Evolutionary conservation across 2,113 vertebrate genomes (phyloP).

Genomic region (Junco hyemalis): DNA sequence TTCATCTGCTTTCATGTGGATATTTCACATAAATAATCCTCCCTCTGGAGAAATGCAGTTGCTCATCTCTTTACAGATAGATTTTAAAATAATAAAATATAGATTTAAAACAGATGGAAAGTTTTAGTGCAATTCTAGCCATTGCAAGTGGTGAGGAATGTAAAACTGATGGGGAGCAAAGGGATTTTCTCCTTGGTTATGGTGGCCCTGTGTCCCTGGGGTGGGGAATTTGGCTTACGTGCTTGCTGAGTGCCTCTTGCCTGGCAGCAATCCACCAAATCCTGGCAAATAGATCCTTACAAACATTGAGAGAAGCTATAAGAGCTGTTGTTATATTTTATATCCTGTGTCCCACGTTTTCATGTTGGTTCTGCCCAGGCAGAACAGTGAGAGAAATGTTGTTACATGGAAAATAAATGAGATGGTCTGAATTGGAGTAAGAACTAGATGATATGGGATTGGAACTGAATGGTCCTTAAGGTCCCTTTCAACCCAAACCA

Average conservation of each 20-base stretch:
- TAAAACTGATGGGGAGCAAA: background rate
- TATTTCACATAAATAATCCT: background rate
- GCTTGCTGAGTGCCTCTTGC: background rate
- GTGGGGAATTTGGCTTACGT: accelerated
- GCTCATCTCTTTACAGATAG: background rate
- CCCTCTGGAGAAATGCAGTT: background rate
- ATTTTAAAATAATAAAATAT: background rate
- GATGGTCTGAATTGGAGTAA: background rate
- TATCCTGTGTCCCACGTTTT: background rate
- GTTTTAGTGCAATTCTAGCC: background rate
- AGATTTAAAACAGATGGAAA: background rate
- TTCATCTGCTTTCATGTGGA: background rate
- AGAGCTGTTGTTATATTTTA: background rate
- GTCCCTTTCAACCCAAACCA: background rate
- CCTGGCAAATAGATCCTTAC: background rate
- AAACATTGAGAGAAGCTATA: background rate
- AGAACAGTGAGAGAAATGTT: background rate
- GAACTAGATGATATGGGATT: background rate
- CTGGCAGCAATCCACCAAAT: background rate
- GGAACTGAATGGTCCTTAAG: background rate
- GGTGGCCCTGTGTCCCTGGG: accelerated
- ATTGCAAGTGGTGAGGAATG: background rate
- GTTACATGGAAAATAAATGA: background rate
- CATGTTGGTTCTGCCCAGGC: background rate
- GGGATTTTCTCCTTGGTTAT: background rate